Evolutionary conservation across 1,140 invertebrate species (phyloP), one percentile per base, ranked within the genome.

Genomic region (Bombus haemorrhoidalis): DNA sequence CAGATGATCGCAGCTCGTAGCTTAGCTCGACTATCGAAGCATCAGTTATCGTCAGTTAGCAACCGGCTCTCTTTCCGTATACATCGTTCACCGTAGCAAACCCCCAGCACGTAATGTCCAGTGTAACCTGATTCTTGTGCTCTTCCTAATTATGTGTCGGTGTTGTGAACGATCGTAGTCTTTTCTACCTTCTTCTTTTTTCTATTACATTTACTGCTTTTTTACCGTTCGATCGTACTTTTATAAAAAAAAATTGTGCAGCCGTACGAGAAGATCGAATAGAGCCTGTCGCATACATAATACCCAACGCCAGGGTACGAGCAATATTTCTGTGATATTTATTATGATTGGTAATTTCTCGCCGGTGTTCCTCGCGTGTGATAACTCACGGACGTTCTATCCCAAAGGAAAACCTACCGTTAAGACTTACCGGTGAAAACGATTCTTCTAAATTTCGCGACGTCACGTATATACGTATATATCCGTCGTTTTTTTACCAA

Each of bases 1-100:
- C 94, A 94, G 92, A 94, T 94, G 93, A 94, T 94, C 93, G 92
- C 62, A 57, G 62, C 86, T 85, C 93, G 92, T 57, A 57, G 62
- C 86, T 85, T 82, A 59, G 86, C 88, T 81, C 76, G 83, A 81
- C 85, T 78, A 79, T 89, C 85, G 89, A 91, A 91, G 86, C 76
- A 72, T 73, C 88, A n/a, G 39, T 86, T 76, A 83, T 69, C 93
- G 93, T 94, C 94, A 95, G 94, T 95, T 95, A 94, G 94, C 94
- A 95, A 95, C 94, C 94, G 94, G 94, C 93, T 87, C 90, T 94
- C 91, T 84, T 74, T 47, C 59, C 59, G 84, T 87, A 78, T 85
- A 92, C 89, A 82, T 69, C 71, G 69, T 69, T 39, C 62, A 73
- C 37, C 68, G 64, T 90, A 76, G 69, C 18, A n/a, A 86, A 57